Evolutionary conservation across 2,113 vertebrate species (phyloP).

Genomic region (Sylvilagus bachmani): DNA sequence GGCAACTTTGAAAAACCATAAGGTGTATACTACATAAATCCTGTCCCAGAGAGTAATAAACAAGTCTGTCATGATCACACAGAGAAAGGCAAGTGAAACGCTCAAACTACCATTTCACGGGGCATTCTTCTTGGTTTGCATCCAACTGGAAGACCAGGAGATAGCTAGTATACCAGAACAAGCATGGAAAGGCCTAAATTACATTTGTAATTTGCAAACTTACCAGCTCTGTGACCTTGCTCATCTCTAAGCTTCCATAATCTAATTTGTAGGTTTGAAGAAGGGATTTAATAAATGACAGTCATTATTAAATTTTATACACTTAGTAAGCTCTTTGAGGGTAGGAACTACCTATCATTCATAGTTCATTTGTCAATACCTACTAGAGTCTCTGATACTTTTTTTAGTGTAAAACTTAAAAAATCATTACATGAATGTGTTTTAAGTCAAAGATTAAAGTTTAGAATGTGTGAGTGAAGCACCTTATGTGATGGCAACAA

Average conservation of each 20-base stretch:
- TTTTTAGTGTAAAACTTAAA: background rate
- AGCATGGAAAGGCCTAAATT: background rate
- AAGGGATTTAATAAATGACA: background rate
- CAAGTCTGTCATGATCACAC: background rate
- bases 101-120: background rate
- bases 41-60: background rate
- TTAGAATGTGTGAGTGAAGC: slow-evolving; percentile 18
- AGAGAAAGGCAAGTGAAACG: background rate
- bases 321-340: background rate
- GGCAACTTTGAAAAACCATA: background rate
- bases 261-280: background rate
- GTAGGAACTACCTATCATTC: background rate
- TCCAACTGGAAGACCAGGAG: background rate
- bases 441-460: slow-evolving; percentile 9
- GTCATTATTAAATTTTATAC: background rate
- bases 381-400: background rate
- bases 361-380: background rate
- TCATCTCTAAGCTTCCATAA: background rate
- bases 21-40: background rate
- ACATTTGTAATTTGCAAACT: slow-evolving; percentile 2
- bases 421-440: background rate
- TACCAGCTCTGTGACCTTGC: background rate
- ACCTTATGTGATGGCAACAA: background rate
- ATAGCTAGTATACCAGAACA: background rate
- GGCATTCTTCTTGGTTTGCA: background rate